Conservation (phyloP, 2,113 vertebrate genomes). For the Crypturellus undulatus region DNA sequence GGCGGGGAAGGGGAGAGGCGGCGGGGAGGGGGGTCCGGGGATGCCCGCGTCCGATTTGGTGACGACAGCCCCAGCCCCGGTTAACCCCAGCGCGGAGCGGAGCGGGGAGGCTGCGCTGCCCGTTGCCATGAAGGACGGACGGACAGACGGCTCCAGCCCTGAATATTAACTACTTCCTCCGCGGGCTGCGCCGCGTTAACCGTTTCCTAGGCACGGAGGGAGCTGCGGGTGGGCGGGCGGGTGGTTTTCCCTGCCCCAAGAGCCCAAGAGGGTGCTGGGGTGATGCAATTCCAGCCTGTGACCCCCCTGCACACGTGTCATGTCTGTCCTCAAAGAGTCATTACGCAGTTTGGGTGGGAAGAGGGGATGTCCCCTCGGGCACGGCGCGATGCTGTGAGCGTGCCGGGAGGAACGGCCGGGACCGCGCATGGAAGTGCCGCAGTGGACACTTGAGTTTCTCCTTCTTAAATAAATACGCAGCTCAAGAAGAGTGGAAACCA, state of each 20-base stretch:
- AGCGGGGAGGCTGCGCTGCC: background rate
- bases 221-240: background rate
- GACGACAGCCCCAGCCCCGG: constrained; percentile 1
- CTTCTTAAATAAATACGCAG: background rate
- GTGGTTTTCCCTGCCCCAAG: too few species aligned
- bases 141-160: constrained; percentile 51
- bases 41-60: background rate
- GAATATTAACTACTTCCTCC: constrained; percentile 74
- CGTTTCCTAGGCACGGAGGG: constrained; percentile 50
- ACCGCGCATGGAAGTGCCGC: background rate
- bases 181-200: constrained; percentile 32
- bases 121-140: background rate
- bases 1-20: background rate
- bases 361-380: background rate
- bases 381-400: background rate
- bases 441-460: background rate
- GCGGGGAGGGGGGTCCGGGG: background rate
- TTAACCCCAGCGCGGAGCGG: constrained; percentile 44
- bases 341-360: background rate
- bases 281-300: too few species aligned
- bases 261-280: too few species aligned
- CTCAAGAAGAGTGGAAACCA: background rate
- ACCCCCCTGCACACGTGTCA: accelerated
- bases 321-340: background rate
- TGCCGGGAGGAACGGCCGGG: background rate